These are phyloP conservation scores for Pachliopta kotzebuea DNA, from an alignment of 2,888 invertebrate species.

Conservation along the genomic window DNA sequence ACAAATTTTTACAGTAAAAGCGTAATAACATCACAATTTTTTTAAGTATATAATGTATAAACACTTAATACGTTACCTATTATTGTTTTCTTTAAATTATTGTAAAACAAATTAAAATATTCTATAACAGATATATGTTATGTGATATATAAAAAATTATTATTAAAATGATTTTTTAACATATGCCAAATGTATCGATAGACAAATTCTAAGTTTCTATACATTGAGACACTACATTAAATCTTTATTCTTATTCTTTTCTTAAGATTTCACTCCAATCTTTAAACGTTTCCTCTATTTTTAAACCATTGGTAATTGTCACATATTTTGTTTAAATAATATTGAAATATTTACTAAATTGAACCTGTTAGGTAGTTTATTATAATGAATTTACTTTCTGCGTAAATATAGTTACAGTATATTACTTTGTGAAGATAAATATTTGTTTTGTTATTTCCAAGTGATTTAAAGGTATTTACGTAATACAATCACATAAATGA, in stretches of 20 bases:
- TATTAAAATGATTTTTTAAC: too few relatives aligned
- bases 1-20: slow-evolving; percentile 36
- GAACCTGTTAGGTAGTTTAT: neutral
- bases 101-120: too few relatives aligned
- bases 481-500: neutral
- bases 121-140: too few relatives aligned
- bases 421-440: neutral
- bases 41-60: slow-evolving; percentile 26
- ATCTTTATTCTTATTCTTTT: too few relatives aligned
- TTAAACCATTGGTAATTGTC: too few relatives aligned
- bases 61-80: neutral
- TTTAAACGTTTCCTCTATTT: too few relatives aligned
- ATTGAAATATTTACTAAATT: neutral
- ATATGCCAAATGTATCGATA: too few relatives aligned
- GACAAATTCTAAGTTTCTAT: too few relatives aligned
- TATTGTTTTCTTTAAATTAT: neutral
- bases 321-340: neutral
- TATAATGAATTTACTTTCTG: neutral
- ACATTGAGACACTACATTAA: too few relatives aligned
- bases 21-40: slow-evolving; percentile 31
- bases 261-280: too few relatives aligned
- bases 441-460: neutral
- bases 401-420: neutral
- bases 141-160: too few relatives aligned
- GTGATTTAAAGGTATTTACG: neutral